Percentiles rank a stretch among this genome's conserved stretches.
Conservation (phyloP, 2,113 vertebrate species). For the Budorcas taxicolor region DNA sequence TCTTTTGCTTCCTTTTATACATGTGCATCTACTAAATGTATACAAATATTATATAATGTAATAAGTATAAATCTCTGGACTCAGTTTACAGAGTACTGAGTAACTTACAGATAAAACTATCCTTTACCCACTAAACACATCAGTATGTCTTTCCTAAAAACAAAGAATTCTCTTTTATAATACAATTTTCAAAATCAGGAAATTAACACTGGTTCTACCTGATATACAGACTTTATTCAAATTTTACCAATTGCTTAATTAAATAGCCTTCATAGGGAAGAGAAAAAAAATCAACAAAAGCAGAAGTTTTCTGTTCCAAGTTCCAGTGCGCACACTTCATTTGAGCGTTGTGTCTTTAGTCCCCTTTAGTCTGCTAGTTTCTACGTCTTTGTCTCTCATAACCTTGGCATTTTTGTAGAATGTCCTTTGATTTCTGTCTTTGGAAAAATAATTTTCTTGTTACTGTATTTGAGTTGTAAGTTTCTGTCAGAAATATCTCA, state of each 20-base stretch:
- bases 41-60: neutral
- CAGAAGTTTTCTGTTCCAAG: neutral
- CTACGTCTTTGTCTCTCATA: neutral
- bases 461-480: neutral
- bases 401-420: neutral
- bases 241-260: neutral
- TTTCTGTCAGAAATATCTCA: neutral
- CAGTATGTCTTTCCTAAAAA: neutral
- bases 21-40: neutral
- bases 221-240: neutral
- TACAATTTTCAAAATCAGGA: neutral
- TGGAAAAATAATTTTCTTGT: neutral
- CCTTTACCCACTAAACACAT: neutral
- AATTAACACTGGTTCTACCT: neutral
- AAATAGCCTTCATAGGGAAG: neutral
- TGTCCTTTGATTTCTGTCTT: neutral
- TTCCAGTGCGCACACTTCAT: neutral
- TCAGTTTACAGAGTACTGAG: neutral
- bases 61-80: neutral
- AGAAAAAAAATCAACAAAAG: neutral
- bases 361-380: neutral
- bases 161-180: neutral
- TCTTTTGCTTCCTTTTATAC: neutral
- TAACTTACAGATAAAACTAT: neutral
- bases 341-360: neutral